These are phyloP conservation scores for Serranus cabrilla DNA, from an alignment of 2,797 vertebrate genomes.

Conservation along the genomic window DNA sequence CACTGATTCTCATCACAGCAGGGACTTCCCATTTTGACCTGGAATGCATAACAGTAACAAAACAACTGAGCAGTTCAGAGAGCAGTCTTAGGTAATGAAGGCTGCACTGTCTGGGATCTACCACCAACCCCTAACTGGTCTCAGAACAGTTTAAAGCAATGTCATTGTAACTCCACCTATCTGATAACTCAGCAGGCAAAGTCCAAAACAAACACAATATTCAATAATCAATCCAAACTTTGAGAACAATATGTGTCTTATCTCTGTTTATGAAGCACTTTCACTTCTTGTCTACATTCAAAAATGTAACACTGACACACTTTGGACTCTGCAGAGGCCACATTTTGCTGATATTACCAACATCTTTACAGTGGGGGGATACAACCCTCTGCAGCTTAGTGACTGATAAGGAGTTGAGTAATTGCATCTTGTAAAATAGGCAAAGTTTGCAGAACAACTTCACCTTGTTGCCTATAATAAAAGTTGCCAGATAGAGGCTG, in stretches of 20 bases:
- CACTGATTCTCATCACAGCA: constrained; percentile 12
- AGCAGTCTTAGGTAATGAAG: neutral
- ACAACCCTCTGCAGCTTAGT: constrained; percentile 6
- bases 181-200: constrained; percentile 68
- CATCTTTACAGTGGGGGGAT: neutral
- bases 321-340: constrained; percentile 28
- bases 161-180: constrained; percentile 10
- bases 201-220: constrained; percentile 56
- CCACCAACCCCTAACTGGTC: constrained; percentile 5
- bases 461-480: constrained; percentile 28
- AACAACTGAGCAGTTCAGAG: constrained; percentile 2
- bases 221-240: constrained; percentile 28
- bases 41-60: neutral
- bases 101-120: neutral
- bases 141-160: constrained; percentile 27
- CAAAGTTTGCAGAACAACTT: constrained; percentile 25
- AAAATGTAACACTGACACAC: constrained; percentile 29
- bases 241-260: neutral
- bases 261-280: neutral
- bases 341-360: constrained; percentile 26
- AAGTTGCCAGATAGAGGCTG: constrained; percentile 3
- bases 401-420: constrained; percentile 54
- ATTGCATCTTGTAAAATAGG: constrained; percentile 42
- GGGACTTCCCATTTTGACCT: constrained; percentile 5
- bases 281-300: neutral